phyloP scores from a whole-genome alignment of 2,888 invertebrate genomes.

The Sericinus montela region DNA sequence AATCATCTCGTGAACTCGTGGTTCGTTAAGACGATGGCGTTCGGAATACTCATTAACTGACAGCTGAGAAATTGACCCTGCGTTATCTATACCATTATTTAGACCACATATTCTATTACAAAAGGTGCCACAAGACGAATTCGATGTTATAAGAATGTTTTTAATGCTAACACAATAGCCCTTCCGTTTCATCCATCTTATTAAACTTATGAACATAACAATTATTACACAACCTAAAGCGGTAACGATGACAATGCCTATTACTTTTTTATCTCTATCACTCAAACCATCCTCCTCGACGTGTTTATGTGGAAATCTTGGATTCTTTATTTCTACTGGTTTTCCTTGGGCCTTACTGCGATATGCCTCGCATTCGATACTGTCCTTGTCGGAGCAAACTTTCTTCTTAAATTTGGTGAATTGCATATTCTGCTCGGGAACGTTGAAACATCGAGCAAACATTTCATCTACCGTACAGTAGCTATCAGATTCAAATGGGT shows the following conservation, averaged over 20 bases:
- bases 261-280: conserved; percentile 59
- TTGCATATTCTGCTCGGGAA: conserved; percentile 81
- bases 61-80: conserved; percentile 79
- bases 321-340: conserved; percentile 61
- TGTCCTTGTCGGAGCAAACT: conserved; percentile 74
- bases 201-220: conserved; percentile 74
- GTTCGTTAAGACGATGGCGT: conserved; percentile 78
- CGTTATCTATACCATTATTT: conserved; percentile 75
- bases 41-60: conserved; percentile 82
- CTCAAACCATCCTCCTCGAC: conserved; percentile 36
- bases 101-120: conserved; percentile 59
- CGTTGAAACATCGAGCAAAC: conserved; percentile 82
- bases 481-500: conserved; percentile 72
- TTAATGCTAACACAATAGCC: conserved; percentile 73
- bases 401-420: conserved; percentile 81
- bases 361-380: conserved; percentile 80
- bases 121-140: conserved; percentile 51
- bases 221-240: conserved; percentile 72
- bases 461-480: conserved; percentile 81
- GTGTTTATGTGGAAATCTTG: conserved; percentile 65
- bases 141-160: conserved; percentile 54
- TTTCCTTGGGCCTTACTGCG: conserved; percentile 46
- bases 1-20: conserved; percentile 62
- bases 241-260: conserved; percentile 74
- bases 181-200: conserved; percentile 78